Evolutionary conservation across 2,797 vertebrate species (phyloP).

Genomic region (Platalea minor): DNA sequence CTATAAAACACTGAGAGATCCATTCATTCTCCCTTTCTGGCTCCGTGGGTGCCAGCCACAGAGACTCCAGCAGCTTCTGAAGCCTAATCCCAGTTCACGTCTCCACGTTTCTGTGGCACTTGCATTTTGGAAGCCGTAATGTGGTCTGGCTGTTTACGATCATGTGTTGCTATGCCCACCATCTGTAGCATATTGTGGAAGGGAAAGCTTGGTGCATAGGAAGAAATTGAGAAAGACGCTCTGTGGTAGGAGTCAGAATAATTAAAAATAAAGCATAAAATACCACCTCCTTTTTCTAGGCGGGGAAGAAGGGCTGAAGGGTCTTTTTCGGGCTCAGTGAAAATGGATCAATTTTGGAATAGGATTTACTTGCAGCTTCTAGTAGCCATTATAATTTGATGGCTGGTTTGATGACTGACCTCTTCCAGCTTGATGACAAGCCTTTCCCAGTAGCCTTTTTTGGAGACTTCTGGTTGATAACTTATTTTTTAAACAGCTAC

Average conservation of each 20-base stretch:
- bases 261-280: not conserved
- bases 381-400: not conserved
- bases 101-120: constrained; percentile 36
- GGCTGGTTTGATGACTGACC: not conserved
- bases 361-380: not conserved
- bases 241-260: not conserved
- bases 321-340: not conserved
- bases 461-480: not conserved
- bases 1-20: constrained; percentile 48
- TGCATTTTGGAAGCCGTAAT: constrained; percentile 5
- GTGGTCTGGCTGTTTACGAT: not conserved
- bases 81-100: constrained; percentile 42
- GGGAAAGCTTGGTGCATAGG: not conserved
- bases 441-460: not conserved
- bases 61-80: constrained; percentile 55
- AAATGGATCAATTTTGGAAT: not conserved
- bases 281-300: not conserved
- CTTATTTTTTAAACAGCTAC: not conserved
- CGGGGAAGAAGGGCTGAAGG: not conserved
- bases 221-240: not conserved
- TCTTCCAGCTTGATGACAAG: not conserved
- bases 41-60: constrained; percentile 62
- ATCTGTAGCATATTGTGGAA: not conserved
- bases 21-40: constrained; percentile 63
- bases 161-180: not conserved